phyloP scores from a whole-genome alignment of 2,113 vertebrate species.

The Hyperopisus bebe region DNA sequence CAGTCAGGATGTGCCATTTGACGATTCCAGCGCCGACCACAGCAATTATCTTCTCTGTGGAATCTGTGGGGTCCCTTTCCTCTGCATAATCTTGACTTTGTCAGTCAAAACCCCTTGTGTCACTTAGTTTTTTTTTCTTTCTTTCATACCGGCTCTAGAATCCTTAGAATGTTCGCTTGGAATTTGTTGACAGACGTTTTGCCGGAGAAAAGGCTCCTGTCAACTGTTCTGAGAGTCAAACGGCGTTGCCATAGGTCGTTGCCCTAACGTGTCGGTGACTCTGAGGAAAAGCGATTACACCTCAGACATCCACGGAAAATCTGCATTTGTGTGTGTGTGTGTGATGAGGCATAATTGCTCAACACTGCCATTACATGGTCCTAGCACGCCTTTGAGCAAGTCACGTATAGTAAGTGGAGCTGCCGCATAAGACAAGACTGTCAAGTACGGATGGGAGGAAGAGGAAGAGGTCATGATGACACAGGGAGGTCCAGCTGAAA shows the following conservation, averaged over 20 bases:
- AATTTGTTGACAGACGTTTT: background rate
- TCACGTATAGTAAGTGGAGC: background rate
- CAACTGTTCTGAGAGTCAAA: background rate
- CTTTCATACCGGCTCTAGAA: background rate
- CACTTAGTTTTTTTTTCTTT: no score
- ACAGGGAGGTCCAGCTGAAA: background rate
- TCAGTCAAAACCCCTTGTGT: background rate
- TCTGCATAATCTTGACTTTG: background rate
- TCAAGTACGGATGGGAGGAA: background rate
- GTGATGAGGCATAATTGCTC: background rate
- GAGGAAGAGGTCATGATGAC: background rate
- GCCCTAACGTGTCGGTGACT: background rate
- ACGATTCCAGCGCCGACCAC: background rate
- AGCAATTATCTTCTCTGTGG: background rate
- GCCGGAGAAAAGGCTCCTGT: background rate
- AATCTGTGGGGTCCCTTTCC: background rate
- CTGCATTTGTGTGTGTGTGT: background rate
- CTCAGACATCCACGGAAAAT: background rate
- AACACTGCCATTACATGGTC: background rate
- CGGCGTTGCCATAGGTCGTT: background rate
- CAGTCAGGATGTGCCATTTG: background rate
- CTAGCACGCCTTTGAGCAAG: background rate
- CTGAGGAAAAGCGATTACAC: background rate
- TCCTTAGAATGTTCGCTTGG: background rate
- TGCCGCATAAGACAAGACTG: background rate